phyloP scores from a whole-genome alignment of 92 coral and sea anemone genomes.

The Paramuricea clavata region DNA sequence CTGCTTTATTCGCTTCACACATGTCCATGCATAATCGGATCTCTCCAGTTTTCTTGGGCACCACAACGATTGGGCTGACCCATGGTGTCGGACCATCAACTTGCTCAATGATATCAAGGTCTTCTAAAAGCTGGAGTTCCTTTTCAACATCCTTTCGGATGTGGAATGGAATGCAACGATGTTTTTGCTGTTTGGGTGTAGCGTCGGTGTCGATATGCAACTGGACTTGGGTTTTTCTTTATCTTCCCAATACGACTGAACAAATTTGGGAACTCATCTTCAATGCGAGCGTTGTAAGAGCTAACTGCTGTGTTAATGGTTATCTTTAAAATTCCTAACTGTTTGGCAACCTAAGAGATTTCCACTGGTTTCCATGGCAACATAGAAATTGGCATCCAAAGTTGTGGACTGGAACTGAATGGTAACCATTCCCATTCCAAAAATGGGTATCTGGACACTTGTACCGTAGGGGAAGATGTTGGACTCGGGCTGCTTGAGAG shows the following conservation, averaged over 20 bases:
- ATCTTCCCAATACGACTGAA: neutral
- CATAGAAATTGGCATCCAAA: neutral
- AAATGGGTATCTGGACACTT: neutral
- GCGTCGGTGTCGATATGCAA: constrained; percentile 3
- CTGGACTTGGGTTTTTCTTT: neutral
- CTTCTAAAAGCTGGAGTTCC: neutral
- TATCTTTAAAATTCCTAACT: neutral
- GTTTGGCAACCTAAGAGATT: neutral
- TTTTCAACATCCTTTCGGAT: constrained; percentile 1
- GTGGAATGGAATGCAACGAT: constrained; percentile 31
- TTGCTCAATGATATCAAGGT: constrained; percentile 32
- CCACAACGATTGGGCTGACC: neutral
- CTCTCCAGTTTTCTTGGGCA: too few relatives aligned
- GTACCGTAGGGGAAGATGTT: neutral
- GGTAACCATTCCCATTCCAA: neutral
- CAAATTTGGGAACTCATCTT: neutral
- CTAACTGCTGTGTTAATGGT: neutral
- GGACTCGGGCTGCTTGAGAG: neutral
- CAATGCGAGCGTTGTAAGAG: neutral
- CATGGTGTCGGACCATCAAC: constrained; percentile 24
- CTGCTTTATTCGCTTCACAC: too few relatives aligned
- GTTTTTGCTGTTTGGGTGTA: neutral
- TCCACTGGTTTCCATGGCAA: neutral
- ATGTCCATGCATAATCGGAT: too few relatives aligned
- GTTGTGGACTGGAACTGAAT: neutral